Evolutionary conservation across 2,797 vertebrate species (phyloP).

Genomic region (Xenops minutus): DNA sequence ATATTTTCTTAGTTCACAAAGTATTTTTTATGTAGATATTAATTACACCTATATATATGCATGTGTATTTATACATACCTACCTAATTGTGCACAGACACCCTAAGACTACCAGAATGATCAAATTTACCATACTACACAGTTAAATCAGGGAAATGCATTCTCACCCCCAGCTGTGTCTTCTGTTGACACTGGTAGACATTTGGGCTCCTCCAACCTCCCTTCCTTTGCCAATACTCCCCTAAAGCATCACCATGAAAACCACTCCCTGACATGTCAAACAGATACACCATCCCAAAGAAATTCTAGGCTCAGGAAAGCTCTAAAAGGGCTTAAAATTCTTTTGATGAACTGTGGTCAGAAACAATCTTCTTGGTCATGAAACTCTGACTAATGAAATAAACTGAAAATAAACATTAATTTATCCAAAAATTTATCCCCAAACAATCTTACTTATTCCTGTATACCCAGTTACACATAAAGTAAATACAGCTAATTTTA

Average conservation of each 20-base stretch:
- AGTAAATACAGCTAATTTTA: neutral
- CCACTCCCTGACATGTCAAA: neutral
- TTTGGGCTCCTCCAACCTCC: neutral
- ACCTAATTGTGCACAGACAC: neutral
- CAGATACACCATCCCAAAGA: neutral
- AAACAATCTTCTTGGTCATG: neutral
- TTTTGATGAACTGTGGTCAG: neutral
- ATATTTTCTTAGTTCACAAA: neutral
- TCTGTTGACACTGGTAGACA: neutral
- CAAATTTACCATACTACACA: neutral
- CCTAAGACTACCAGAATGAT: neutral
- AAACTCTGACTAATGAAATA: neutral
- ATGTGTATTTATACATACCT: neutral
- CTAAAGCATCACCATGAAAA: neutral
- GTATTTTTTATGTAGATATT: neutral
- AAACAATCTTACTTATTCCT: neutral
- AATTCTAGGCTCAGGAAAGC: neutral
- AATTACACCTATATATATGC: neutral
- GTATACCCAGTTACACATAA: neutral
- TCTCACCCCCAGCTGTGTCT: neutral
- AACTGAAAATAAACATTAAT: neutral
- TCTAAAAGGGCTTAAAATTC: neutral
- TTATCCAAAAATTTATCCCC: neutral
- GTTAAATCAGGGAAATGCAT: neutral
- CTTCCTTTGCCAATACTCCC: neutral